Conservation (phyloP, 2,797 vertebrate species). For the Spinus olivaceus region DNA sequence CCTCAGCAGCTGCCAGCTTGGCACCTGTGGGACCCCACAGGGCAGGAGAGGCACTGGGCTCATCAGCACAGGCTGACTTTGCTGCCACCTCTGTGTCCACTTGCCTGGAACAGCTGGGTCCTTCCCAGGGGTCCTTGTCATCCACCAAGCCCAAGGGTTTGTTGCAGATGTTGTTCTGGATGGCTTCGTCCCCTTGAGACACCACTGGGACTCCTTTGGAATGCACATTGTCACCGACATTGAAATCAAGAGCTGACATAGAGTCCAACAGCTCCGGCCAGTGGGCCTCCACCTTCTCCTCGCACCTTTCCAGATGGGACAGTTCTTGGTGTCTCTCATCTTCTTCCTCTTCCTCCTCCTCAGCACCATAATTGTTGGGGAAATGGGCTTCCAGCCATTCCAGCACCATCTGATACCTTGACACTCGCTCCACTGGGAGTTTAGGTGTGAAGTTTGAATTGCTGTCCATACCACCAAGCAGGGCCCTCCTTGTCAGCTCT, state of each 20-base stretch:
- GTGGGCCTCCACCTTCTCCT: background rate
- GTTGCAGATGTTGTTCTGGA: background rate
- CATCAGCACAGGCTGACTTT: background rate
- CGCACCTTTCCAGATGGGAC: background rate
- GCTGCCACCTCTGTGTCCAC: background rate
- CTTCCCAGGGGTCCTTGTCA: background rate
- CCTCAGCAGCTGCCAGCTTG: background rate
- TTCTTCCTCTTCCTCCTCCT: background rate
- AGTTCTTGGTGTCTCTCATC: too few species aligned
- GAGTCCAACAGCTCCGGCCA: too few species aligned
- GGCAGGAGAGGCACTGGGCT: background rate
- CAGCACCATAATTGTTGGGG: background rate
- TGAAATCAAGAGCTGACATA: too few species aligned
- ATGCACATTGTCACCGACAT: background rate
- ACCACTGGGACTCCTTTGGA: background rate
- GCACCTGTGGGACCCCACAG: background rate
- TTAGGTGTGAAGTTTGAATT: fast-evolving
- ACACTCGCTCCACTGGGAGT: background rate
- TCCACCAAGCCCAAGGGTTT: background rate
- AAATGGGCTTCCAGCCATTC: background rate
- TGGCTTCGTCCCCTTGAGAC: background rate
- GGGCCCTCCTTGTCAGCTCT: background rate
- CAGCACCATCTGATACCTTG: background rate
- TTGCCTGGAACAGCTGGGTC: background rate
- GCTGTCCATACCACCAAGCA: background rate